Evolutionary conservation across 1,140 invertebrate species (phyloP), one percentile per base, ranked within the genome.

Genomic region (Agraylea sexmaculata): DNA sequence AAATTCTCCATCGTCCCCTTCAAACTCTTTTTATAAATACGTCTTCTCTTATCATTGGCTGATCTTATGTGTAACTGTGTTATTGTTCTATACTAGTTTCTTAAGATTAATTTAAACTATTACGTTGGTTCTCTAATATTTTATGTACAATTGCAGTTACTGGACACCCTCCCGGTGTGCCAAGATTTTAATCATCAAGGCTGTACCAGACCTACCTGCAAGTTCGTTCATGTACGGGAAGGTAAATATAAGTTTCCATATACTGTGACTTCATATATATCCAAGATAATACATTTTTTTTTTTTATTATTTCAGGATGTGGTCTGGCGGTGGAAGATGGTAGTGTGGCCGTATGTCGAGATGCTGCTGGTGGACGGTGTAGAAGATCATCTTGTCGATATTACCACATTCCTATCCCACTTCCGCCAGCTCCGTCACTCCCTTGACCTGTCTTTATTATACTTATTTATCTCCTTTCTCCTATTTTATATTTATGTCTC

Each of bases 121-220:
- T n/a, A n/a, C n/a, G n/a, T n/a, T n/a, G n/a, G n/a, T n/a, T n/a
- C n/a, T n/a, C n/a, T n/a, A n/a, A n/a, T n/a, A n/a, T n/a, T n/a
- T n/a, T n/a, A n/a, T n/a, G n/a, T 59, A 54, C 73, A 66, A 69
- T 86, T 86, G 65, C 80, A 95, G 90, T 93, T 93, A 87, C 89
- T 91, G 89, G 90, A 90, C 89, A 94, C 87, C 87, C 89, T 91
- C 87, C 90, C 82, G 86, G 88, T 91, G 82, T 95, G 86, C 89
- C 88, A 84, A 86, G 90, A 92, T 92, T 94, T 92, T 92, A 93
- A 90, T 85, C 83, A 83, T 70, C 86, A 87, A 73, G 79, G 86
- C 70, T 91, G 87, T 77, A 82, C 84, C 73, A 78, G 87, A 76
- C 83, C 85, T 70, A 82, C 84, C 75, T 92, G 87, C 83, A 88